Evolutionary conservation across 2,797 vertebrate species (phyloP).

Genomic region (Centroberyx gerrardi): DNA sequence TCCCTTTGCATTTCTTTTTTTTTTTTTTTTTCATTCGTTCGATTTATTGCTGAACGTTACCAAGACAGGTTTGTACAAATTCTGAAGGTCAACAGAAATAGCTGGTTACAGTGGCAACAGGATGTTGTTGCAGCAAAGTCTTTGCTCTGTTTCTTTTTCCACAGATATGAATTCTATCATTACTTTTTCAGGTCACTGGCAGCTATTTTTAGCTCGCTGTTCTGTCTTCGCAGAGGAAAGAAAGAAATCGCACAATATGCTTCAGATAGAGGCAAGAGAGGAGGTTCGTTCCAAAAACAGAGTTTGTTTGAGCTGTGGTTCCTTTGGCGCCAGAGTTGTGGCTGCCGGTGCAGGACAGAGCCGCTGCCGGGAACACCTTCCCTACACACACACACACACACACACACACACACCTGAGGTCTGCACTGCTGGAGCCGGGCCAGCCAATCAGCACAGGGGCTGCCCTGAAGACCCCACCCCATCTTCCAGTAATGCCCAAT

Average conservation of each 20-base stretch:
- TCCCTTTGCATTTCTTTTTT: conserved; percentile 10
- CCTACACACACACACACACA: conserved; percentile 45
- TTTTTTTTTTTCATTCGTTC: conserved; percentile 30
- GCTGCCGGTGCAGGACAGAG: conserved; percentile 43
- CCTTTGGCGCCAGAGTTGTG: conserved; percentile 71
- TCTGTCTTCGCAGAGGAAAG: conserved; percentile 58
- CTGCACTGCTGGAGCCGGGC: conserved; percentile 46
- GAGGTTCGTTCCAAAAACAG: conserved; percentile 68
- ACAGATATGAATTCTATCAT: conserved; percentile 65
- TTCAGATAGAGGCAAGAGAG: conserved; percentile 69
- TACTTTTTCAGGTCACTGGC: conserved; percentile 74
- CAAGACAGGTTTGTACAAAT: conserved; percentile 27
- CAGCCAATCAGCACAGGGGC: conserved; percentile 67
- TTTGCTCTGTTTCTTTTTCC: conserved; percentile 52
- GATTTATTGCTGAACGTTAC: conserved; percentile 42
- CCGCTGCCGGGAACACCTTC: conserved; percentile 72
- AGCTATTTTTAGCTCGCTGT: conserved; percentile 72
- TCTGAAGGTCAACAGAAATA: conserved; percentile 50
- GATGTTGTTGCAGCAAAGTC: conserved; percentile 10
- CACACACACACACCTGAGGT: conserved; percentile 74
- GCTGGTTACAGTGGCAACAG: conserved; percentile 38
- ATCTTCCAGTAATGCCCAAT: conserved; percentile 71
- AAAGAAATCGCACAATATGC: conserved; percentile 60
- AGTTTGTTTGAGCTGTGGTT: conserved; percentile 81
- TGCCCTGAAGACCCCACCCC: conserved; percentile 66